Evolutionary conservation across 2,888 invertebrate species (phyloP).

Genomic region (Esperia sulphurella): DNA sequence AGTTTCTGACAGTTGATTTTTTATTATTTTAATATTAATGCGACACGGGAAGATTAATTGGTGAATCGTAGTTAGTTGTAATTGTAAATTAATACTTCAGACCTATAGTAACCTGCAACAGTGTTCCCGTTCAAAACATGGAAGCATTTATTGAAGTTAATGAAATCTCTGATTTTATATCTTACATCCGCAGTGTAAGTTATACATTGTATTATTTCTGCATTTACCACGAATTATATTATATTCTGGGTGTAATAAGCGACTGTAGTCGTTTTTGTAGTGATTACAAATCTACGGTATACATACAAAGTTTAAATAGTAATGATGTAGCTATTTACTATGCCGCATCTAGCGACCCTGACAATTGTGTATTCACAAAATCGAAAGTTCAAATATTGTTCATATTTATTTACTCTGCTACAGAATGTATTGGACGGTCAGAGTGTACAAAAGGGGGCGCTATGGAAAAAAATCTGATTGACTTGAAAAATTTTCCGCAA

Average conservation of each 20-base stretch:
- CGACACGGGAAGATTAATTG: not conserved
- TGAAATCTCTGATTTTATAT: slow-evolving; percentile 87
- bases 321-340: slow-evolving; percentile 6
- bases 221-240: not conserved
- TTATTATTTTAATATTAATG: not conserved
- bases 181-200: slow-evolving; percentile 90
- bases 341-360: slow-evolving; percentile 17
- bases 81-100: not conserved
- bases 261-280: not conserved
- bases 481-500: no score
- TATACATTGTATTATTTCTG: slow-evolving; percentile 1
- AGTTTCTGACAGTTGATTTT: not conserved
- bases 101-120: no score
- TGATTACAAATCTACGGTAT: no score
- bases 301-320: not conserved
- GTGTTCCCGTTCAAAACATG: slow-evolving; percentile 24
- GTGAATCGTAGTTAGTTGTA: not conserved
- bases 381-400: slow-evolving; percentile 4
- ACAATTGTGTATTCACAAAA: slow-evolving; percentile 11
- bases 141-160: slow-evolving; percentile 84
- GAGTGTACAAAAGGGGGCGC: no score
- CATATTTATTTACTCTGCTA: no score
- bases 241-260: not conserved
- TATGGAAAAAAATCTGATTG: no score
- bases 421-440: no score